Evolutionary conservation across 2,797 vertebrate genomes (phyloP).

Genomic region (Gymnoscopelus microlampas): DNA sequence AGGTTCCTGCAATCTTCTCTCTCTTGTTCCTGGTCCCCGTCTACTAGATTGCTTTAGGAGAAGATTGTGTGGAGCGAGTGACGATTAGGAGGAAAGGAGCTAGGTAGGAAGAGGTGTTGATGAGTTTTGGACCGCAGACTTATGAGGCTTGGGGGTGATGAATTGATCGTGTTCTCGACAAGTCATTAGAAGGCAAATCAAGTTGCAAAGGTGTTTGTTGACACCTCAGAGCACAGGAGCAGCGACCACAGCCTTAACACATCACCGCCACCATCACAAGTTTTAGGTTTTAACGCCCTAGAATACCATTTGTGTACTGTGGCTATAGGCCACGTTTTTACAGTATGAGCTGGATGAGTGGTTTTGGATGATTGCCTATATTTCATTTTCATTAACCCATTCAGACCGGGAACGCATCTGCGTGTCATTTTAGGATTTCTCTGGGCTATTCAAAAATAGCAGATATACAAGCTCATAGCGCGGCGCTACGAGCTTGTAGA

Average conservation of each 20-base stretch:
- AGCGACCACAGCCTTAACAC: constrained; percentile 10
- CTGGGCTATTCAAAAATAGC: no score
- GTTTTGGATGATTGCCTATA: neutral
- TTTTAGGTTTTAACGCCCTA: no score
- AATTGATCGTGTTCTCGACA: constrained; percentile 33
- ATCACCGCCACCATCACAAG: no score
- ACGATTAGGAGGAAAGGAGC: constrained; percentile 37
- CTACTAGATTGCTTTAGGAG: constrained; percentile 52
- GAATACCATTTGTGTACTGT: no score
- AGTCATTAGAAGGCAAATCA: constrained; percentile 49
- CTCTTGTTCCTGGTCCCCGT: constrained; percentile 31
- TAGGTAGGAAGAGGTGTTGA: constrained; percentile 30
- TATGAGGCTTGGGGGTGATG: constrained; percentile 49
- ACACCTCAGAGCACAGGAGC: constrained; percentile 4
- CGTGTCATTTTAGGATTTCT: no score
- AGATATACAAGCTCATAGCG: no score
- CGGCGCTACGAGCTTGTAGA: no score
- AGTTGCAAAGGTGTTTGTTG: constrained; percentile 31
- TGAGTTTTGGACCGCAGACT: constrained; percentile 46
- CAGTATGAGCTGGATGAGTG: no score
- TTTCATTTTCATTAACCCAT: neutral
- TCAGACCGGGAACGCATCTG: no score
- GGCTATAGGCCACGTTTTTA: neutral
- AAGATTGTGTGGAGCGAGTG: constrained; percentile 41
- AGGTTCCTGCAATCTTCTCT: constrained; percentile 46